Evolutionary conservation across 2,888 invertebrate species (phyloP).

Genomic region (Acholoe squamosa): DNA sequence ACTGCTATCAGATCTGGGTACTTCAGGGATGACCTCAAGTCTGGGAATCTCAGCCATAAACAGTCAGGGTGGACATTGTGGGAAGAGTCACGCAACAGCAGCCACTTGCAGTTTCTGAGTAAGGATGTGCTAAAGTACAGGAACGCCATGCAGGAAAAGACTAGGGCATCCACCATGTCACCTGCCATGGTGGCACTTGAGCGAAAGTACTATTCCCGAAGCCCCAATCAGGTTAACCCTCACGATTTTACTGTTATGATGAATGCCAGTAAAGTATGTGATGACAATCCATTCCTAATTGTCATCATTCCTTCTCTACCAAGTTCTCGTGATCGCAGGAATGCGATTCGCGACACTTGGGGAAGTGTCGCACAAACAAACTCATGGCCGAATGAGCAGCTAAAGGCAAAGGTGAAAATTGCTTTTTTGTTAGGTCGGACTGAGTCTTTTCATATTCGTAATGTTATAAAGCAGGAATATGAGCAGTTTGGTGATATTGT

Average conservation of each 20-base stretch:
- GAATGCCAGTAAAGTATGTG: constrained; percentile 23
- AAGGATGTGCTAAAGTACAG: constrained; percentile 38
- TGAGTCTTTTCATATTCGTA: constrained; percentile 21
- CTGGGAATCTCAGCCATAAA: not conserved
- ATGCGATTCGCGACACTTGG: constrained; percentile 75
- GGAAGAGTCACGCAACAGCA: constrained; percentile 46
- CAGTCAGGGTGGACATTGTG: constrained; percentile 52
- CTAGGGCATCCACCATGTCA: not conserved
- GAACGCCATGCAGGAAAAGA: constrained; percentile 7
- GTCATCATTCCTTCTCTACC: constrained; percentile 83
- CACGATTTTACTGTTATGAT: constrained; percentile 32
- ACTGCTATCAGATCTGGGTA: not conserved
- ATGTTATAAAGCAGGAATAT: constrained; percentile 72
- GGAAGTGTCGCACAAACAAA: constrained; percentile 66
- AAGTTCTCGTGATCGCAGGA: constrained; percentile 85
- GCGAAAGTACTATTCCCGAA: not conserved
- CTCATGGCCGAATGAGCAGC: constrained; percentile 37
- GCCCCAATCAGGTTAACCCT: constrained; percentile 18
- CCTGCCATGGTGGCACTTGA: constrained; percentile 25
- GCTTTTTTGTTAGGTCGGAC: constrained; percentile 68
- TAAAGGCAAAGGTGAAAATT: constrained; percentile 63
- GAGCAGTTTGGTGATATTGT: constrained; percentile 79
- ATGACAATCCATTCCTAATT: constrained; percentile 17
- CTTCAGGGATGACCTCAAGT: not conserved
- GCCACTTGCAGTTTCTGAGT: constrained; percentile 54